Percentiles rank a stretch among this genome's conserved stretches.
These are phyloP conservation scores for Adelphocoris suturalis DNA, from an alignment of 2,888 invertebrate genomes.

Conservation along the genomic window DNA sequence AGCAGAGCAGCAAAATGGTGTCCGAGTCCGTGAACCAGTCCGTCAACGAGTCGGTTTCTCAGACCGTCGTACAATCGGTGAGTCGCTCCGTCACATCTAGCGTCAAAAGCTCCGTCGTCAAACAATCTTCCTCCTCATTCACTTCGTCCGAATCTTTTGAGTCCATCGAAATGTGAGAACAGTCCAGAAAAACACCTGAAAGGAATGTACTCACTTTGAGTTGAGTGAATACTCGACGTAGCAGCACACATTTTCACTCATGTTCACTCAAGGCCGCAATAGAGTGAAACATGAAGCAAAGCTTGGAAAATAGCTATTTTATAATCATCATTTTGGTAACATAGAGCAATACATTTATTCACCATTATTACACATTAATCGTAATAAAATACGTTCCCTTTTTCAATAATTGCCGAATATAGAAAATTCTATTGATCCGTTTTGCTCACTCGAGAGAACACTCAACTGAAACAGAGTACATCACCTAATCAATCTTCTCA, in stretches of 20 bases:
- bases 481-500: no score
- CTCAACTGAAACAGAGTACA: no score
- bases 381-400: no score
- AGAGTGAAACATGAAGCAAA: no score
- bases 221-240: neutral
- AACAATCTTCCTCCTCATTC: slow-evolving; percentile 70
- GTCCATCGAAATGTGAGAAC: slow-evolving; percentile 59
- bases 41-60: slow-evolving; percentile 44
- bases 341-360: no score
- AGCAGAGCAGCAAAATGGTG: slow-evolving; percentile 73
- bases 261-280: no score
- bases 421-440: no score
- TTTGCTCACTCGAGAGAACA: no score
- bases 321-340: no score
- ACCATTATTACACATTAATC: no score
- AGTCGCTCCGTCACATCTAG: slow-evolving; percentile 67
- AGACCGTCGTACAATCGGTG: slow-evolving; percentile 63
- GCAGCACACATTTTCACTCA: neutral
- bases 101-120: slow-evolving; percentile 73
- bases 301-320: no score
- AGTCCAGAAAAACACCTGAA: neutral
- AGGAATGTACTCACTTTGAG: neutral
- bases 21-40: slow-evolving; percentile 74
- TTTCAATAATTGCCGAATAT: no score
- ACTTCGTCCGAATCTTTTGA: slow-evolving; percentile 66